phyloP scores from a whole-genome alignment of 2,113 vertebrate species.

The Oophaga pumilio region DNA sequence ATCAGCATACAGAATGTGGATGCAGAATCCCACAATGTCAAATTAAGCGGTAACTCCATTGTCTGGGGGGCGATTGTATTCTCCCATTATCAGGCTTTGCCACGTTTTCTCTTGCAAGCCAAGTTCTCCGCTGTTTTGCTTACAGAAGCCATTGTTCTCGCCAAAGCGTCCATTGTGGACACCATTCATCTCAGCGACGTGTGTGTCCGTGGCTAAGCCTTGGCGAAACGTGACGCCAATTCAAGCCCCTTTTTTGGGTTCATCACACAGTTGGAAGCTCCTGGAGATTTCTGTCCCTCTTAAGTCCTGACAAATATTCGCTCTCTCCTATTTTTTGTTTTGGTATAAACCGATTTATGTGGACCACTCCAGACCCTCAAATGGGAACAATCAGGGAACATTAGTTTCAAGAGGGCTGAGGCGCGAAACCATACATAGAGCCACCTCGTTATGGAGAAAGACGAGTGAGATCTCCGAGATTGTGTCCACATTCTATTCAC shows the following conservation, averaged over 20 bases:
- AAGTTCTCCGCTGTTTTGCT: conserved; percentile 8
- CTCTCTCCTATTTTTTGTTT: conserved; percentile 16
- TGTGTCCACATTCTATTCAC: neutral
- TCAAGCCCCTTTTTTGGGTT: conserved; percentile 7
- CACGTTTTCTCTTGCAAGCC: conserved; percentile 37
- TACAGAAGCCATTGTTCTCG: conserved; percentile 14
- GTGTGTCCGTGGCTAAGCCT: conserved; percentile 40
- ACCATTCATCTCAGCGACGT: conserved; percentile 25
- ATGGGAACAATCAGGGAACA: neutral
- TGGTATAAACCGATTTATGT: conserved; percentile 32
- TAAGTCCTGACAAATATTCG: conserved; percentile 23
- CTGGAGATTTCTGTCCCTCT: conserved; percentile 38
- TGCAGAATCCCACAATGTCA: neutral
- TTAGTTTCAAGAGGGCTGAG: neutral
- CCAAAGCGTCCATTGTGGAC: conserved; percentile 22
- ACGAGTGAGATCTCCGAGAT: neutral
- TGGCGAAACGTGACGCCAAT: neutral
- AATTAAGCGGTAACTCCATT: conserved; percentile 48
- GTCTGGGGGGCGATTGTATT: neutral
- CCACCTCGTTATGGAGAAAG: neutral
- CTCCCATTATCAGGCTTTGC: neutral
- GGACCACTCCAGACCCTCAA: neutral
- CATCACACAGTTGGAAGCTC: conserved; percentile 29
- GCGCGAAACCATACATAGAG: neutral
- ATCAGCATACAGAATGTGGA: conserved; percentile 6